Evolutionary conservation across 2,113 vertebrate genomes (phyloP).

Genomic region (Madoqua kirkii): DNA sequence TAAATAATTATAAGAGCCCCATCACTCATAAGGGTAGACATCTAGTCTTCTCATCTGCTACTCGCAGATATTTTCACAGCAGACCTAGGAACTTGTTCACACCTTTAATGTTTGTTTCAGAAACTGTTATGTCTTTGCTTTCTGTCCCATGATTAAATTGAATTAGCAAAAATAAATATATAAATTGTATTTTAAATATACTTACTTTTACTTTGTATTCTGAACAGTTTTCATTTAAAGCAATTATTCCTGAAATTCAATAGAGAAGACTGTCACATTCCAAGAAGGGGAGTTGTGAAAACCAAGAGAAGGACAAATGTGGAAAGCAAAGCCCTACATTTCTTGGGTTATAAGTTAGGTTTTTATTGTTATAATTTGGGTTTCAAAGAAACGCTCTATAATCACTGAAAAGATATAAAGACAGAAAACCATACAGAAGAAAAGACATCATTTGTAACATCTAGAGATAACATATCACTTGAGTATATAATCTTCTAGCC

Average conservation of each 20-base stretch:
- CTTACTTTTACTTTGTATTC: background rate
- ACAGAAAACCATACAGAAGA: background rate
- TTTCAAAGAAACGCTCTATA: constrained; percentile 14
- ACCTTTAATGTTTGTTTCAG: background rate
- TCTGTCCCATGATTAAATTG: background rate
- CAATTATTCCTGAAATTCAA: background rate
- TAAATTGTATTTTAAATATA: background rate
- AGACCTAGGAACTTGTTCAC: background rate
- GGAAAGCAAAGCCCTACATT: background rate
- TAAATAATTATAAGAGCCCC: background rate
- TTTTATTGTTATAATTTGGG: background rate
- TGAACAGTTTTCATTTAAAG: background rate
- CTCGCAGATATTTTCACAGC: background rate
- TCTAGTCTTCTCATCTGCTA: background rate
- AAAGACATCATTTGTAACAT: background rate
- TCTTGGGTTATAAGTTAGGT: background rate
- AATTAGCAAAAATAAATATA: background rate
- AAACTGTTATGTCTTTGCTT: background rate
- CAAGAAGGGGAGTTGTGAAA: background rate
- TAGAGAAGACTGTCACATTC: background rate
- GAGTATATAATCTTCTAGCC: background rate
- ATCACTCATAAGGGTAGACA: background rate
- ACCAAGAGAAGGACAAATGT: constrained; percentile 1
- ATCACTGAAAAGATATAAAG: background rate
- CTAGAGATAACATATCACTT: background rate